A percentile compares a stretch with the other conserved stretches of the same genome.
Evolutionary conservation across 2,888 invertebrate species (phyloP).

Genomic region (Alentia gelatinosa): DNA sequence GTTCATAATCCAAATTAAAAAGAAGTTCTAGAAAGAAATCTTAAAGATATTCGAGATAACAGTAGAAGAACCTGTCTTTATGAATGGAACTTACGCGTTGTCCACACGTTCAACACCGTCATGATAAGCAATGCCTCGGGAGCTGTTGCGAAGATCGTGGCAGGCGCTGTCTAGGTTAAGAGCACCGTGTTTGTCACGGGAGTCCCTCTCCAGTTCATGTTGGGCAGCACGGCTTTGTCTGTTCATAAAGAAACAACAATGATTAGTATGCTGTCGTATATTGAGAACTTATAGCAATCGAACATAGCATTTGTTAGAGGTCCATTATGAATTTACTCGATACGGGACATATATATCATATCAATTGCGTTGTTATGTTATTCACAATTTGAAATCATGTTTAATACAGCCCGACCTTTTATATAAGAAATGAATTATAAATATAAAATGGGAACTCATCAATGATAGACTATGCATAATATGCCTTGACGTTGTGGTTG

Average conservation of each 20-base stretch:
- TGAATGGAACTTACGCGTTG: constrained; percentile 67
- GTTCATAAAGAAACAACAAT: not conserved
- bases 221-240: constrained; percentile 77
- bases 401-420: not conserved
- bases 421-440: not conserved
- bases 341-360: too few species aligned
- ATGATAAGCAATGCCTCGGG: constrained; percentile 77
- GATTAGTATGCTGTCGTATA: not conserved
- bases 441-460: not conserved
- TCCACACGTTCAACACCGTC: constrained; percentile 77
- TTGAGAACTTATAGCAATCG: not conserved
- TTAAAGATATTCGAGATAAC: too few species aligned
- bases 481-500: too few species aligned
- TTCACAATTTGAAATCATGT: too few species aligned
- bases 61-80: too few species aligned
- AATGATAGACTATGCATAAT: not conserved
- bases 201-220: constrained; percentile 92
- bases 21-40: too few species aligned
- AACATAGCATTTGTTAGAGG: too few species aligned
- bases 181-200: constrained; percentile 92
- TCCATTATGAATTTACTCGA: too few species aligned
- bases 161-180: constrained; percentile 78
- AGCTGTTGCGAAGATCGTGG: constrained; percentile 76
- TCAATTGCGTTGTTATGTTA: too few species aligned
- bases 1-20: too few species aligned